Evolutionary conservation across 2,797 vertebrate genomes (phyloP), one percentile per base, ranked within the genome.

Genomic region (Channallabes apus): DNA sequence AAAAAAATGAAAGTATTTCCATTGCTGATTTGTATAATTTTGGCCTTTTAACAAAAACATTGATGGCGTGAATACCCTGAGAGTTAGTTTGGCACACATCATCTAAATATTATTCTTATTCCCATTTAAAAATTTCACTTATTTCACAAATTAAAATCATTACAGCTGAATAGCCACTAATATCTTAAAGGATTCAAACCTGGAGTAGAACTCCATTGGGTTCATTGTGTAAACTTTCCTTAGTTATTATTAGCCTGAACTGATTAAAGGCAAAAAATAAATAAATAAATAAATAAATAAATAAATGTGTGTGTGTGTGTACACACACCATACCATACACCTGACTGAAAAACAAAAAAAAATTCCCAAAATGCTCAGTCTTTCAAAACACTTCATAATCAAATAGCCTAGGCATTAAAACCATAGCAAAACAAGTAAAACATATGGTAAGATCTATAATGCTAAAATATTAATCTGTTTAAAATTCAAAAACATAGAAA

Each of bases 21-120:
- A 32, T 61, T 65, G 62, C 82, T 84, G 75, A 86, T 86, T 88
- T 87, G 83, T 62, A 83, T 69, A 69, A 1, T 41, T 61, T 2
- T 51, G 22, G 78, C 73, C 67, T 77, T 86, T 65, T 17, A 65
- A 68, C 59, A 27, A 54, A 83, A 61, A 71, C 8, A 11, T 11
- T 62, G 79, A 81, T 56, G 58, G 38, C 71, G 20, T 76, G 56
- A 82, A 85, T 76, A 75, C n/a, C 24, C 15, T 75, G 84, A 85
- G 69, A 46, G 58, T 56, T 76, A 11, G 29, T 51, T 8, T 27
- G 4, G 32, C 32, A 22, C 64, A 32, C 62, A 68, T 75, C 11
- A 58, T 67, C 29, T 38, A 32, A 35, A 68, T 18, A 4, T 7
- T 32, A 67, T 67, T 67, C 12, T 67, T 32, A 17, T 18, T 67